Percentiles rank a stretch among this genome's conserved stretches.
phyloP scores from a whole-genome alignment of 2,888 invertebrate species.

The Lepidonotus clava region DNA sequence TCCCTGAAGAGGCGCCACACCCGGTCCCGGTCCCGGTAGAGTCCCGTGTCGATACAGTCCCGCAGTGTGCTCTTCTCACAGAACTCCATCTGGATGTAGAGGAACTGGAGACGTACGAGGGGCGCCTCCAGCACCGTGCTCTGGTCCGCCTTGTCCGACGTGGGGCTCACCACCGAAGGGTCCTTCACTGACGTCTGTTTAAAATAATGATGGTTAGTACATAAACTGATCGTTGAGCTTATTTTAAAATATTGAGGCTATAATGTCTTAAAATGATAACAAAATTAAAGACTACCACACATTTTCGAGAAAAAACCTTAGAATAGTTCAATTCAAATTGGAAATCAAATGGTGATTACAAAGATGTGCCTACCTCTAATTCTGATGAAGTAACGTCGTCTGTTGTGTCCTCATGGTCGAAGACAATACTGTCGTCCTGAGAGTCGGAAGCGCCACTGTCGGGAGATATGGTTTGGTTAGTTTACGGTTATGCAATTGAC shows the following conservation, averaged over 20 bases:
- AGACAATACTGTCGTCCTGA: slow-evolving; percentile 32
- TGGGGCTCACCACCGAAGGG: not conserved
- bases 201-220: too few species aligned
- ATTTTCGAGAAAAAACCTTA: too few species aligned
- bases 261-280: too few species aligned
- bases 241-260: not conserved
- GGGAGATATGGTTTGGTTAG: too few species aligned
- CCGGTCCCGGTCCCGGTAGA: slow-evolving; percentile 87
- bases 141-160: not conserved
- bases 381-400: not conserved
- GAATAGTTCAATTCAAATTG: too few species aligned
- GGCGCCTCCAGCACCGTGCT: not conserved
- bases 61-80: slow-evolving; percentile 95
- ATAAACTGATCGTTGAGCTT: not conserved
- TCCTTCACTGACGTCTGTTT: not conserved
- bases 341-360: too few species aligned
- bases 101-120: slow-evolving; percentile 82
- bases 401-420: not conserved
- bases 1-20: slow-evolving; percentile 96
- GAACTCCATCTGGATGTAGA: slow-evolving; percentile 97
- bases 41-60: slow-evolving; percentile 89
- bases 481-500: too few species aligned
- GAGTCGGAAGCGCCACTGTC: not conserved
- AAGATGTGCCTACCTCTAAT: slow-evolving; percentile 7
- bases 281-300: too few species aligned